Conservation (phyloP, 2,888 invertebrate genomes). For the Cheilosia soror region DNA sequence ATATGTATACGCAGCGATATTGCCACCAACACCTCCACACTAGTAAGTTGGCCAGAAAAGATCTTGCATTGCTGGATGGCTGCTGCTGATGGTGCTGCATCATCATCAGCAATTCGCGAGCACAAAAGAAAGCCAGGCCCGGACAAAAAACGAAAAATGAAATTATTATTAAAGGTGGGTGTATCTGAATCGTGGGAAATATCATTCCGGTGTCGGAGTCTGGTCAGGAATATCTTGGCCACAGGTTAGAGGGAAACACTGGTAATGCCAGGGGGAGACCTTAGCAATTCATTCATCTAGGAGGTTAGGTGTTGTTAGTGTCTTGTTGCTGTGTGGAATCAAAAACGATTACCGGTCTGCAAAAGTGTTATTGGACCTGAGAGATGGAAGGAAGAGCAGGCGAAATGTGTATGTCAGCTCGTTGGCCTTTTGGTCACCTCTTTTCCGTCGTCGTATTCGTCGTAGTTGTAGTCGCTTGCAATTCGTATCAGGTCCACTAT, state of each 20-base stretch:
- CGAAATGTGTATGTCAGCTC: conserved; percentile 75
- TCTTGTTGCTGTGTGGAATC: conserved; percentile 73
- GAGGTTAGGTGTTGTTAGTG: conserved; percentile 71
- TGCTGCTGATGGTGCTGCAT: conserved; percentile 64
- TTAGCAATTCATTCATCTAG: conserved; percentile 73
- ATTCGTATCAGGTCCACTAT: conserved; percentile 67
- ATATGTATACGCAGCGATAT: conserved; percentile 52
- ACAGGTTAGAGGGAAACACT: conserved; percentile 65
- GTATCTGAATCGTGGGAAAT: conserved; percentile 77
- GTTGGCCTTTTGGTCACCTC: conserved; percentile 76
- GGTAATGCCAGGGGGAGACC: conserved; percentile 53
- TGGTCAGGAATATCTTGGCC: conserved; percentile 46
- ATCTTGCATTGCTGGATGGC: conserved; percentile 35
- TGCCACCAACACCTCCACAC: conserved; percentile 56
- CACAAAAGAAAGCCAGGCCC: conserved; percentile 70
- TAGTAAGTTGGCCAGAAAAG: conserved; percentile 58
- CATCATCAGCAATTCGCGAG: conserved; percentile 66
- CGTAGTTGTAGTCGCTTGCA: conserved; percentile 59
- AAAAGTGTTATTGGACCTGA: conserved; percentile 53
- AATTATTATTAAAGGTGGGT: conserved; percentile 77
- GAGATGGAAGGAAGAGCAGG: conserved; percentile 61
- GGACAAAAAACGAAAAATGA: conserved; percentile 64
- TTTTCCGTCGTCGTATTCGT: conserved; percentile 52
- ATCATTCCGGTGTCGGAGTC: conserved; percentile 68
- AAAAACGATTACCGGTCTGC: conserved; percentile 71